Conservation (phyloP, 2,888 invertebrate species). For the Hermaeophaga mercurialis region DNA sequence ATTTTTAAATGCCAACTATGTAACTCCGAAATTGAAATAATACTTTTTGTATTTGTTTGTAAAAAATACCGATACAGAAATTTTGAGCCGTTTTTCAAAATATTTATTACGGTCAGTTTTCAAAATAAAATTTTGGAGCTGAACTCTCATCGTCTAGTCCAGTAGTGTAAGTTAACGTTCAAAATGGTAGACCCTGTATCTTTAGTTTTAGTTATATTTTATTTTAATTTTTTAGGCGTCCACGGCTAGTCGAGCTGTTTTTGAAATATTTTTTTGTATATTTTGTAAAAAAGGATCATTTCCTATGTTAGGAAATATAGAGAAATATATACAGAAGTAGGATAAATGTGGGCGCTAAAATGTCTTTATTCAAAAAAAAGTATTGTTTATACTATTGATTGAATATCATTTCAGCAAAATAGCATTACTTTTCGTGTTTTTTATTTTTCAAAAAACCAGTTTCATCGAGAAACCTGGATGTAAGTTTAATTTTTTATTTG, state of each 20-base stretch:
- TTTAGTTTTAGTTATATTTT: constrained; percentile 26
- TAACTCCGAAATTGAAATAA: no score
- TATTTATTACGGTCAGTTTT: constrained; percentile 32
- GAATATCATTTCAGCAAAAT: no score
- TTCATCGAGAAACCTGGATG: no score
- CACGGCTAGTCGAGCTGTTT: neutral
- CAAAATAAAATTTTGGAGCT: constrained; percentile 26
- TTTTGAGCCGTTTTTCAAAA: constrained; percentile 18
- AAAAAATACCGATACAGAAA: neutral
- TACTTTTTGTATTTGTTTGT: no score
- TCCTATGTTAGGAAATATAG: neutral
- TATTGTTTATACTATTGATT: no score
- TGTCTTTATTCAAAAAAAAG: neutral
- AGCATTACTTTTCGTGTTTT: no score
- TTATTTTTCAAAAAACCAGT: no score
- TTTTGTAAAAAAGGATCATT: neutral
- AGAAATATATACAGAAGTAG: neutral
- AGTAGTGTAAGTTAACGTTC: constrained; percentile 47
- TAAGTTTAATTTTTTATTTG: no score
- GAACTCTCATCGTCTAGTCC: constrained; percentile 45
- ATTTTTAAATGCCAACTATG: neutral
- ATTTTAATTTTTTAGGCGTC: neutral
- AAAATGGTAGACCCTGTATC: constrained; percentile 43
- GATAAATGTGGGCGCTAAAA: neutral
- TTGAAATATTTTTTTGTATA: neutral